phyloP scores from a whole-genome alignment of 2,113 vertebrate species.

The Dryoscopus gambensis region DNA sequence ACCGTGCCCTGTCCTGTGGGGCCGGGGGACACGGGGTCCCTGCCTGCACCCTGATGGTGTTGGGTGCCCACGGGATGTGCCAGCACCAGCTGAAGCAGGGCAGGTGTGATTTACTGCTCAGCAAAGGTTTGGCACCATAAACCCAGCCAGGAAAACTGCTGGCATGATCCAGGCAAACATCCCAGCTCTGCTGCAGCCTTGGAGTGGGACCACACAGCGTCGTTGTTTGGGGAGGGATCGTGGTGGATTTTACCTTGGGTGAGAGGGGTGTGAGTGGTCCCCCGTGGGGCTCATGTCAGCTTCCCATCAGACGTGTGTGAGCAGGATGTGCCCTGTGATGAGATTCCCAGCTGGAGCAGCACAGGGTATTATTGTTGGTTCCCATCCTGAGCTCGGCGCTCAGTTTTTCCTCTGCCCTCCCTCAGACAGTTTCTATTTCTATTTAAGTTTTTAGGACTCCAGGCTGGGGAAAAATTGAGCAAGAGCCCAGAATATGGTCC shows the following conservation, averaged over 20 bases:
- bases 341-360: background rate
- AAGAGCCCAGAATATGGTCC: background rate
- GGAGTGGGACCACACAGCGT: background rate
- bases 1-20: fast-evolving
- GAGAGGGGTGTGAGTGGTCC: background rate
- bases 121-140: background rate
- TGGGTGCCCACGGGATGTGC: background rate
- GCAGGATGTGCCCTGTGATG: background rate
- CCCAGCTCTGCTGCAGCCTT: fast-evolving
- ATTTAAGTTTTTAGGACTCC: background rate
- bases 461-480: conserved; percentile 35
- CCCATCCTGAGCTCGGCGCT: background rate
- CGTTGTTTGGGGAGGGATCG: background rate
- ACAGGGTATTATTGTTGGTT: conserved; percentile 29
- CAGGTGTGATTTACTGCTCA: background rate
- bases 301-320: fast-evolving
- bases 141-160: background rate
- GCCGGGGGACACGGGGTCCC: background rate
- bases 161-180: background rate
- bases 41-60: background rate
- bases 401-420: conserved; percentile 48
- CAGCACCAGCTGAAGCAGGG: background rate
- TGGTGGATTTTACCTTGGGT: background rate
- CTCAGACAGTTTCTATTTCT: conserved; percentile 22
- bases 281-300: background rate